Conservation (phyloP, 2,888 invertebrate species). For the Microplitis deprimator region DNA sequence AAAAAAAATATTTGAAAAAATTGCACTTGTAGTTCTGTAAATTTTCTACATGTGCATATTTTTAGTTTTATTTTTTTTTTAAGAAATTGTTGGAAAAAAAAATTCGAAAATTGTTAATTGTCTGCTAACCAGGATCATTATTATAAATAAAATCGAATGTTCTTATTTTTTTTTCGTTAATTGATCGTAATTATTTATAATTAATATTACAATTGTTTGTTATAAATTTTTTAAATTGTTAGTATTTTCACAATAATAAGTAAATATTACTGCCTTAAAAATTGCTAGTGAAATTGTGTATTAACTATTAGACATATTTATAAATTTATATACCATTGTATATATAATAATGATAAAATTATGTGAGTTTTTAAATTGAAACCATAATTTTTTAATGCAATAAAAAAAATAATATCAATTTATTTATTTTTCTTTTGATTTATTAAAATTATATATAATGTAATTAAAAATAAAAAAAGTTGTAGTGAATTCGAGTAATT, state of each 20-base stretch:
- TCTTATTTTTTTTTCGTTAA: not conserved
- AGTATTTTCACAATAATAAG: not conserved
- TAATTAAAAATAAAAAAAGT: not conserved
- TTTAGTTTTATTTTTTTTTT: too few species aligned
- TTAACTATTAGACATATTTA: slow-evolving; percentile 9
- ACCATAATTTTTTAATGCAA: slow-evolving; percentile 15
- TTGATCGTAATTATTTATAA: not conserved
- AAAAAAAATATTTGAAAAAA: too few species aligned
- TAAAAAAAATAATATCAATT: slow-evolving; percentile 16
- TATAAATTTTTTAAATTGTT: not conserved
- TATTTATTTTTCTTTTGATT: not conserved
- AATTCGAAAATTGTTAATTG: too few species aligned
- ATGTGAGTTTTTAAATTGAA: slow-evolving; percentile 11
- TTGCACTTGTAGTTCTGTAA: too few species aligned
- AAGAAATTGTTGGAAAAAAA: too few species aligned
- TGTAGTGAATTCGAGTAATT: not conserved
- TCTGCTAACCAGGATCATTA: not conserved
- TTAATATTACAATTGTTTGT: not conserved
- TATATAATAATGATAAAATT: slow-evolving; percentile 18
- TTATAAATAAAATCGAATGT: not conserved
- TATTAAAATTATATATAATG: not conserved
- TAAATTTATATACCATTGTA: slow-evolving; percentile 21
- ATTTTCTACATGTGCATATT: too few species aligned
- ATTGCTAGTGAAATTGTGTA: slow-evolving; percentile 18
- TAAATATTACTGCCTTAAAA: slow-evolving; percentile 11